Evolutionary conservation across 2,113 vertebrate species (phyloP).

Genomic region (Sula dactylatra): DNA sequence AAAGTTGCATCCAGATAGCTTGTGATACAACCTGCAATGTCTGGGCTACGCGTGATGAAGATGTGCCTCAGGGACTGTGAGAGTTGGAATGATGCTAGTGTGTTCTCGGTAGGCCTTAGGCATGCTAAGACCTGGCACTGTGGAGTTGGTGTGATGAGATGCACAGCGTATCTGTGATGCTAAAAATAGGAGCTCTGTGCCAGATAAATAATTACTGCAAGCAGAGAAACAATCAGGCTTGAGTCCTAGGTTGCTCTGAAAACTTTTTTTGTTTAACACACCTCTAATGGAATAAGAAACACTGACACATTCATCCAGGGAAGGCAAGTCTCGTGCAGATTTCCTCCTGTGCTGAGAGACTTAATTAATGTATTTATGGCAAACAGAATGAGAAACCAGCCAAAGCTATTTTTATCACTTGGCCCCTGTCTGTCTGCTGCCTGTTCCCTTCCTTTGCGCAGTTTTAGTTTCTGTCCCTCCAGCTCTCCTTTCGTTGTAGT

Average conservation of each 20-base stretch:
- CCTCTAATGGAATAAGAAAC: background rate
- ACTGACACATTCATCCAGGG: background rate
- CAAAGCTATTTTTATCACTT: background rate
- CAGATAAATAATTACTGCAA: background rate
- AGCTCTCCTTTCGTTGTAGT: background rate
- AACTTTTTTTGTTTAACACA: background rate
- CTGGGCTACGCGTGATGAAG: accelerated
- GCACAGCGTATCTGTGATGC: background rate
- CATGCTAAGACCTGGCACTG: background rate
- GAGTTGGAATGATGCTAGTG: background rate
- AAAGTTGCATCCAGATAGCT: background rate
- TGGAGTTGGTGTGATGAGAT: background rate
- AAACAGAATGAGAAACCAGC: background rate
- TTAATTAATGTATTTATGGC: background rate
- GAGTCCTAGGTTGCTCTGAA: background rate
- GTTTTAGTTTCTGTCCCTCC: background rate
- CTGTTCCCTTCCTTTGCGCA: background rate
- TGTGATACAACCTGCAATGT: too few species aligned
- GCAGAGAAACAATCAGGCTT: background rate
- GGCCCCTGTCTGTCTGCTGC: background rate
- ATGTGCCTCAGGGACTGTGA: background rate
- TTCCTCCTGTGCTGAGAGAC: background rate
- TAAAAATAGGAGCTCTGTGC: background rate
- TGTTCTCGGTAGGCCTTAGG: background rate
- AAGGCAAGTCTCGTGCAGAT: background rate